These are phyloP conservation scores for Forficula auricularia DNA, from an alignment of 1,140 invertebrate genomes.

Conservation along the genomic window DNA sequence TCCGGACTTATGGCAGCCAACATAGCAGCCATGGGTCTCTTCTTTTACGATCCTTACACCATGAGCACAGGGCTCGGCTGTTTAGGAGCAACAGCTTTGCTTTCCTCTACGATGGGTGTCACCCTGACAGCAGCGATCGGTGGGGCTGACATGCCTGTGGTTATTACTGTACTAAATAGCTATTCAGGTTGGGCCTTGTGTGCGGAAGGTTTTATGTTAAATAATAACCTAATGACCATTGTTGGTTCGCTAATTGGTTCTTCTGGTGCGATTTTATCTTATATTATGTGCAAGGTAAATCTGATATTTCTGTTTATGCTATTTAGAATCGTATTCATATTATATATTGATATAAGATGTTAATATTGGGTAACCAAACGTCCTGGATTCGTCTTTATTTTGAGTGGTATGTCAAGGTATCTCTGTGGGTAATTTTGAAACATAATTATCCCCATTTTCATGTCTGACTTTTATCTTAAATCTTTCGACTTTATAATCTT, in stretches of 20 bases:
- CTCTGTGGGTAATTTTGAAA: too few relatives aligned
- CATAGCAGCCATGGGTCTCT: constrained; percentile 50
- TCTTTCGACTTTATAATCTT: too few relatives aligned
- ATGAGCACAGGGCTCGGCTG: constrained; percentile 39
- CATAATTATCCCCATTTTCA: too few relatives aligned
- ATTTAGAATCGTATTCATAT: constrained; percentile 2
- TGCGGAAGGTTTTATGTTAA: constrained; percentile 85
- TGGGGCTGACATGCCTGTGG: constrained; percentile 85
- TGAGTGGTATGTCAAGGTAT: too few relatives aligned
- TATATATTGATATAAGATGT: too few relatives aligned
- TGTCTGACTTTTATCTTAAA: too few relatives aligned
- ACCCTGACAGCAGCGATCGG: constrained; percentile 79
- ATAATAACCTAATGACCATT: constrained; percentile 83
- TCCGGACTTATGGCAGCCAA: constrained; percentile 44
- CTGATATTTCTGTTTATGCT: constrained; percentile 1
- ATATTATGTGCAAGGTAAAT: constrained; percentile 81
- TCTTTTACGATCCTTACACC: constrained; percentile 38
- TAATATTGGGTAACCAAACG: too few relatives aligned
- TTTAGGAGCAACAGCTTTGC: constrained; percentile 50
- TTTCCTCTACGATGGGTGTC: constrained; percentile 63
- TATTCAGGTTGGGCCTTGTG: constrained; percentile 68
- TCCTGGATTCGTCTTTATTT: too few relatives aligned
- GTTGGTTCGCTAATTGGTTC: constrained; percentile 81
- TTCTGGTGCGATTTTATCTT: constrained; percentile 78
- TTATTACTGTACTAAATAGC: constrained; percentile 80